Conservation (phyloP, 2,888 invertebrate species). For the Disparrhopalites patrizii region DNA sequence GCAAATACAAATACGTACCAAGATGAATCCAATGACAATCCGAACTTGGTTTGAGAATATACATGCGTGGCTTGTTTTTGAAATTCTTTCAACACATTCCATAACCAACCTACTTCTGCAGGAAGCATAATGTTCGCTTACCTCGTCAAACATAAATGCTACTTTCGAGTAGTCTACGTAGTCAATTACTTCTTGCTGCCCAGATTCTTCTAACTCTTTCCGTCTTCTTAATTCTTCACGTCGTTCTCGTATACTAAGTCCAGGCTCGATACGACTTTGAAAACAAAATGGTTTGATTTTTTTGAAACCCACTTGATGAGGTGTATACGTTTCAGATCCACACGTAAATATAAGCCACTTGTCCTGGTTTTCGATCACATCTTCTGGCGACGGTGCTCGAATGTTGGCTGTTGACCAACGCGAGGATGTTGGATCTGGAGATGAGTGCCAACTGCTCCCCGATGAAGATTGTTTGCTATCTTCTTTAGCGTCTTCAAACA, state of each 20-base stretch:
- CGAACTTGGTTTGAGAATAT: no score
- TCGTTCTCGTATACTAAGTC: conserved; percentile 64
- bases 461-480: neutral
- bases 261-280: conserved; percentile 60
- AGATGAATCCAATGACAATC: neutral
- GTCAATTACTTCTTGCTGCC: conserved; percentile 24
- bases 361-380: conserved; percentile 23
- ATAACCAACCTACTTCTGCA: no score
- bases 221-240: conserved; percentile 53
- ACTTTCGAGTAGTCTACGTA: conserved; percentile 37
- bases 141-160: conserved; percentile 40
- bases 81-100: no score
- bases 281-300: conserved; percentile 61
- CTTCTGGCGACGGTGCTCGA: neutral
- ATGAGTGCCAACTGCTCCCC: neutral
- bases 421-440: neutral
- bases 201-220: conserved; percentile 6
- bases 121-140: neutral
- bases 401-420: neutral
- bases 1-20: conserved; percentile 36
- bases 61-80: no score
- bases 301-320: conserved; percentile 75
- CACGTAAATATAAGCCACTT: conserved; percentile 73
- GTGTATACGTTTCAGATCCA: conserved; percentile 76
- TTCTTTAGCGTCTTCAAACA: neutral